Conservation (phyloP, 2,113 vertebrate species). For the Serilophus lunatus region DNA sequence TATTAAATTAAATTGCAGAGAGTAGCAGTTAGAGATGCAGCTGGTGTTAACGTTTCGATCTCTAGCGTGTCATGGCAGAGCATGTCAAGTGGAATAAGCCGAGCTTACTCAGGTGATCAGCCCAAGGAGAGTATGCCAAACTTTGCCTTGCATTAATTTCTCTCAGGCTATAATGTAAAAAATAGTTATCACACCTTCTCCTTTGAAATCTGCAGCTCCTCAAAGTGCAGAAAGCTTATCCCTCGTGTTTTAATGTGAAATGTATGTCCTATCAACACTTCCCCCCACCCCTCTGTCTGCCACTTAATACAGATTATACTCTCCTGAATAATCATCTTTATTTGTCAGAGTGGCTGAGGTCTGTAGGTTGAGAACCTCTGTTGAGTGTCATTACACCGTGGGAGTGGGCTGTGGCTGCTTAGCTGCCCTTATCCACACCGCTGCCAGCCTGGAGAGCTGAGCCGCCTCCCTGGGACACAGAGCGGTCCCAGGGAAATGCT, state of each 20-base stretch:
- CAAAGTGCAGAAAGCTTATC: not conserved
- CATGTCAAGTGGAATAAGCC: slow-evolving; percentile 78
- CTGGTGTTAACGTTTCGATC: slow-evolving; percentile 48
- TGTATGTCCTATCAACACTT: not conserved
- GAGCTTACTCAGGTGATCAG: slow-evolving; percentile 76
- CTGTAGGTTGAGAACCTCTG: slow-evolving; percentile 61
- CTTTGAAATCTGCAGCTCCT: not conserved
- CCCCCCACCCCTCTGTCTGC: slow-evolving; percentile 55
- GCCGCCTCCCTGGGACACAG: not conserved
- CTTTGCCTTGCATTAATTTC: slow-evolving; percentile 70
- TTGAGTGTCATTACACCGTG: slow-evolving; percentile 52
- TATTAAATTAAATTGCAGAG: slow-evolving; percentile 45
- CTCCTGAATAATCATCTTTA: slow-evolving; percentile 78
- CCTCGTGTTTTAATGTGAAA: not conserved
- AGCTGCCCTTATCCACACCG: not conserved
- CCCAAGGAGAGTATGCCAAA: slow-evolving; percentile 73
- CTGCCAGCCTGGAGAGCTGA: not conserved
- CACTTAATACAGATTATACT: slow-evolving; percentile 69
- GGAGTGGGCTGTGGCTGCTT: slow-evolving; percentile 18
- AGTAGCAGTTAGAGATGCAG: slow-evolving; percentile 31
- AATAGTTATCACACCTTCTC: not conserved
- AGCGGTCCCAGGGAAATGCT: not conserved
- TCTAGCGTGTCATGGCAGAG: slow-evolving; percentile 17
- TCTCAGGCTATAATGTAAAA: not conserved
- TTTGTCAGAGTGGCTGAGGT: slow-evolving; percentile 75